Evolutionary conservation across 1,140 invertebrate species (phyloP).

Genomic region (Drosophila jambulina): DNA sequence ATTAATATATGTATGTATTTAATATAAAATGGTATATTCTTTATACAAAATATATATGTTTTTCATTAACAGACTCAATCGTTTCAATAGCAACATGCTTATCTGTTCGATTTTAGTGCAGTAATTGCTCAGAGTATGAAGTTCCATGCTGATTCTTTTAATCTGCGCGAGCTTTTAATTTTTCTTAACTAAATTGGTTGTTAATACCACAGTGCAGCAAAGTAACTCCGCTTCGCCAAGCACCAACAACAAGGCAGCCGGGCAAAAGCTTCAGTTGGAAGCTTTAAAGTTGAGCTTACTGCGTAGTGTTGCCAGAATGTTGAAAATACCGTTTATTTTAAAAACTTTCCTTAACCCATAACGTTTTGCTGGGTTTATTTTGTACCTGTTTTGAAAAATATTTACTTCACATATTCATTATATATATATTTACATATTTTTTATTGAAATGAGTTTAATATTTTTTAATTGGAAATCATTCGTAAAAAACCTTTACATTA

Average conservation of each 20-base stretch:
- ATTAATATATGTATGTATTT: too few relatives aligned
- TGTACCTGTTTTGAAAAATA: background rate
- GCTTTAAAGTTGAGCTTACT: conserved; percentile 32
- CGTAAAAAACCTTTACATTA: background rate
- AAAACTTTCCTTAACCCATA: background rate
- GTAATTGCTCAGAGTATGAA: too few relatives aligned
- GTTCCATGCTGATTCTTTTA: too few relatives aligned
- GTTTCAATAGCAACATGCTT: too few relatives aligned
- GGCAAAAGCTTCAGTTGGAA: conserved; percentile 8
- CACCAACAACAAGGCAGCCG: conserved; percentile 4
- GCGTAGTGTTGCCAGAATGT: conserved; percentile 30
- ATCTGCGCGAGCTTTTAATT: background rate
- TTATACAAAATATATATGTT: too few relatives aligned
- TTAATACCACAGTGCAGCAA: background rate
- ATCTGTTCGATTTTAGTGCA: too few relatives aligned
- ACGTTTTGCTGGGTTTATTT: background rate
- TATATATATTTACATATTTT: too few relatives aligned
- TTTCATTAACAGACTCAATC: too few relatives aligned
- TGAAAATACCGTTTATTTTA: background rate
- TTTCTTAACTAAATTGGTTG: background rate
- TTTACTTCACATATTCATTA: too few relatives aligned
- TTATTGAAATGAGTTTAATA: too few relatives aligned
- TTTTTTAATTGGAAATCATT: too few relatives aligned
- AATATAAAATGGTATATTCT: too few relatives aligned
- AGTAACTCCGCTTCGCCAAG: background rate